Evolutionary conservation across 2,888 invertebrate genomes (phyloP).

Genomic region (Nezara viridula): DNA sequence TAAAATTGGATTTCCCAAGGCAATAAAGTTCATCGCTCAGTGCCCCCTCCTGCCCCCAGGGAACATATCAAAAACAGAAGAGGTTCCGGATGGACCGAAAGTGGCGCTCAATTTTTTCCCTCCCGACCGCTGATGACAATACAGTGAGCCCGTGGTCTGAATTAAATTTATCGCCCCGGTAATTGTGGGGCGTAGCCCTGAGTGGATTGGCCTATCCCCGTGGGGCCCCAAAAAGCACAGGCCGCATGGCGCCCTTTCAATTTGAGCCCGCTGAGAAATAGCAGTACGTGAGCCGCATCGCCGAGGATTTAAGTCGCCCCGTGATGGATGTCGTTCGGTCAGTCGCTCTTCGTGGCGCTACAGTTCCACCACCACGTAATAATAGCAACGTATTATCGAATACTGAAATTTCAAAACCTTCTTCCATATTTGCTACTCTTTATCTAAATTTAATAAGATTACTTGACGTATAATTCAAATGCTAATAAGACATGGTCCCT

Average conservation of each 20-base stretch:
- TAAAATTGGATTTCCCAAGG: neutral
- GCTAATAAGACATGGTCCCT: too few relatives aligned
- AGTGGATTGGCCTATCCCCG: constrained; percentile 12
- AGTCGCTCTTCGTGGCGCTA: neutral
- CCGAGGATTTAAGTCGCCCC: neutral
- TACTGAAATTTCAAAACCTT: neutral
- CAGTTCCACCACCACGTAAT: neutral
- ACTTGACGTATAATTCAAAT: neutral
- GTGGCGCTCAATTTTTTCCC: constrained; percentile 2
- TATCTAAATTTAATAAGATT: neutral
- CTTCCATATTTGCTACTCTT: too few relatives aligned
- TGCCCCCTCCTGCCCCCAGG: neutral
- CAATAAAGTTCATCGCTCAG: neutral
- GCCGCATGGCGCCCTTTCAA: constrained; percentile 42
- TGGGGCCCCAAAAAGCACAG: constrained; percentile 1
- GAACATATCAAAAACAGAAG: neutral
- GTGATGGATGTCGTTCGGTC: constrained; percentile 22
- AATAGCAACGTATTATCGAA: neutral
- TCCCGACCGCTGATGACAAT: neutral
- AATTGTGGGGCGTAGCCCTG: neutral
- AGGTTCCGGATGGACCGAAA: neutral
- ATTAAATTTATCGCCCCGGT: constrained; percentile 28
- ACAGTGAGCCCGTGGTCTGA: constrained; percentile 17
- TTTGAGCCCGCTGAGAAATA: constrained; percentile 36
- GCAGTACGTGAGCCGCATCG: constrained; percentile 29